A percentile compares a stretch with the other conserved stretches of the same genome.
These are phyloP conservation scores for Pomatostomus ruficeps DNA, from an alignment of 2,113 vertebrate species.

Conservation along the genomic window DNA sequence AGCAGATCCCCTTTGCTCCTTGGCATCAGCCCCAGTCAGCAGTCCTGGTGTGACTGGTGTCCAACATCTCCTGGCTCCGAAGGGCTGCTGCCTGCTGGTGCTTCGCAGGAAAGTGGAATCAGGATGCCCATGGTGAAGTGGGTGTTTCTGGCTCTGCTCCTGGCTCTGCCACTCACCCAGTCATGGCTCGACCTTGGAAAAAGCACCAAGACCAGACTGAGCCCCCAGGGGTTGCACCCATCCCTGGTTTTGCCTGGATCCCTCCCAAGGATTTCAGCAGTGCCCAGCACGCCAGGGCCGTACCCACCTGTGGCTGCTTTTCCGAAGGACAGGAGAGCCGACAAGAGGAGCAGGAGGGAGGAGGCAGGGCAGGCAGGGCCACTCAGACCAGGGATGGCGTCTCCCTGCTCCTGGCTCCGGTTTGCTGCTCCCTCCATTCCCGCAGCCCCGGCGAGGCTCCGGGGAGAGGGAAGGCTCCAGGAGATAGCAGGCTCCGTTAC, in stretches of 20 bases:
- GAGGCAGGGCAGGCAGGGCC: not conserved
- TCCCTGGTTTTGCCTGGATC: not conserved
- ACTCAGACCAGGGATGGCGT: not conserved
- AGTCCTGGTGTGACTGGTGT: fast-evolving
- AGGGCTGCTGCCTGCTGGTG: fast-evolving
- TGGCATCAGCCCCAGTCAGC: fast-evolving
- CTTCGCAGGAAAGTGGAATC: not conserved
- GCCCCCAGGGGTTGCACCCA: not conserved
- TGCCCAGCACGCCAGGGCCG: fast-evolving
- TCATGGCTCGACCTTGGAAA: not conserved
- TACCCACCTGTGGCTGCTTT: not conserved
- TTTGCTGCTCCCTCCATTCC: not conserved
- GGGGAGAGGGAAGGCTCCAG: not conserved
- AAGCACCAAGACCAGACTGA: not conserved
- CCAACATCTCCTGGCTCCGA: not conserved
- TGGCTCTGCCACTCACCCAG: not conserved
- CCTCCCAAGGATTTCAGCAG: not conserved
- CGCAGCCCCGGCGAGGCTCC: not conserved
- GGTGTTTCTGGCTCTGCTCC: not conserved
- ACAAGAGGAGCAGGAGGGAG: not conserved
- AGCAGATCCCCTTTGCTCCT: not conserved
- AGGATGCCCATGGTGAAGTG: not conserved
- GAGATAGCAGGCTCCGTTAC: slow-evolving; percentile 24
- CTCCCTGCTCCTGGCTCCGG: not conserved
- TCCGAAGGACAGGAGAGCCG: fast-evolving